Evolutionary conservation across 2,888 invertebrate genomes (phyloP).

Genomic region (Pyrrhosoma nymphula): DNA sequence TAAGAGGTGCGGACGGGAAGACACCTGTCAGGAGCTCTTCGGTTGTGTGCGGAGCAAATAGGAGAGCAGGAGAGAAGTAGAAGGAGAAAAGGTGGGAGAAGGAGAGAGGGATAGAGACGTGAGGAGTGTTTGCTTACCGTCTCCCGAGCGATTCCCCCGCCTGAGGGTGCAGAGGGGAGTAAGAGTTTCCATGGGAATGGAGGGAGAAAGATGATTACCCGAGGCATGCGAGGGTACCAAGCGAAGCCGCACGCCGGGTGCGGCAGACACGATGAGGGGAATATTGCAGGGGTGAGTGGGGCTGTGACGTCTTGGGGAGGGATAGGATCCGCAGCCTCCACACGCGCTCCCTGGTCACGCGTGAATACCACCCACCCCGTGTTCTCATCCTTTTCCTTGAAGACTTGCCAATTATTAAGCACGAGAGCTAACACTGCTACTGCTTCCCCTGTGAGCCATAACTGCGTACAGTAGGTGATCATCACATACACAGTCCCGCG

Average conservation of each 20-base stretch:
- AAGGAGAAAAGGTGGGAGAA: neutral
- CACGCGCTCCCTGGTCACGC: neutral
- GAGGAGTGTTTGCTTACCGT: neutral
- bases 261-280: neutral
- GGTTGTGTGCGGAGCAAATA: neutral
- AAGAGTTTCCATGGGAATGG: neutral
- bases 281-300: neutral
- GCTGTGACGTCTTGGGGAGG: neutral
- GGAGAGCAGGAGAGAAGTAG: neutral
- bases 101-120: neutral
- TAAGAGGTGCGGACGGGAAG: neutral
- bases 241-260: neutral
- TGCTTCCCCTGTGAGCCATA: too few species aligned
- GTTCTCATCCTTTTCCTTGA: neutral
- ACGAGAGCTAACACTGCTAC: too few species aligned
- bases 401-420: neutral
- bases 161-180: neutral
- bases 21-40: constrained; percentile 7
- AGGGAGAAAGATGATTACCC: neutral
- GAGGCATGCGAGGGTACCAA: neutral
- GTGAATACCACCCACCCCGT: neutral
- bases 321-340: neutral
- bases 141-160: neutral
- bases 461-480: too few species aligned
- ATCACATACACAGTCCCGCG: too few species aligned